phyloP scores from a whole-genome alignment of 2,797 vertebrate genomes.

The Tarsius wallacei region DNA sequence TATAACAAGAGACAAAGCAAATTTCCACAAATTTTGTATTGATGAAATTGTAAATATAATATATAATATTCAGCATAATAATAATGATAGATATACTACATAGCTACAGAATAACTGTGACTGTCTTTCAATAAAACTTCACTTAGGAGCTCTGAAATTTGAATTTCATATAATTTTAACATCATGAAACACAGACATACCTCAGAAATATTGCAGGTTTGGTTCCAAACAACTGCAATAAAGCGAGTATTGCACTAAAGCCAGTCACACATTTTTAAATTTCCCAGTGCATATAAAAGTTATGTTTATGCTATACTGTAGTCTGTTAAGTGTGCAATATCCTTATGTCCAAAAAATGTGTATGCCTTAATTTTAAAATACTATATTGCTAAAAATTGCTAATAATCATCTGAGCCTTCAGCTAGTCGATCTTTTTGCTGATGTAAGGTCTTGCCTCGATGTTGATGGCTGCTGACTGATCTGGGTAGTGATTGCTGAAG shows the following conservation, averaged over 20 bases:
- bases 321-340: not conserved
- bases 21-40: not conserved
- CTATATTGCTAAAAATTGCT: not conserved
- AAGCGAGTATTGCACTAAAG: not conserved
- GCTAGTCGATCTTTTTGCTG: not conserved
- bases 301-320: not conserved
- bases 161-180: constrained; percentile 50
- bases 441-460: not conserved
- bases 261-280: not conserved
- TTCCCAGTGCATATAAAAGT: not conserved
- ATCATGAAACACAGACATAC: constrained; percentile 11
- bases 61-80: constrained; percentile 25
- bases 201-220: not conserved
- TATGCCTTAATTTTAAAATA: not conserved
- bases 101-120: not conserved
- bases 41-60: not conserved
- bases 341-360: not conserved
- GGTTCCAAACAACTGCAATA: not conserved
- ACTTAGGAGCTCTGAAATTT: constrained; percentile 15
- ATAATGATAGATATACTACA: not conserved
- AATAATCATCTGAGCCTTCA: not conserved
- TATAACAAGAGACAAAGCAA: constrained; percentile 34
- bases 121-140: not conserved
- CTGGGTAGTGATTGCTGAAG: not conserved
- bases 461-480: not conserved